Evolutionary conservation across 2,797 vertebrate species (phyloP), one percentile per base, ranked within the genome.

Genomic region (Periparus ater): DNA sequence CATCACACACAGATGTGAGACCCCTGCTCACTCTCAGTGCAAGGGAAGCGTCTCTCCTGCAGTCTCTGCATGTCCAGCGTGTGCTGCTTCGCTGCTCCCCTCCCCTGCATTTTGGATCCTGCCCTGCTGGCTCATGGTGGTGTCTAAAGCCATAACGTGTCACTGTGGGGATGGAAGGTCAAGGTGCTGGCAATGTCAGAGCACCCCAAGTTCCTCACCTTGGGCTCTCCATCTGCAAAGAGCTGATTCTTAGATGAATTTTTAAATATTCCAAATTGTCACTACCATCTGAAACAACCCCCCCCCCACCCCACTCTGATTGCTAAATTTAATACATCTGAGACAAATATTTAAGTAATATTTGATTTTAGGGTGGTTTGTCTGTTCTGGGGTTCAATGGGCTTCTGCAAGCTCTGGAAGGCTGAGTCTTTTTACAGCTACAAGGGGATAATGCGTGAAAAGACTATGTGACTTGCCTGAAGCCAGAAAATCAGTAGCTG

Each of bases 91-190:
- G 15, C 17, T 44, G 18, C 38, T 65, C 17, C 19, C 60, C 40
- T 29, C 9, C 3, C 58, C 72, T 22, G 57, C 0, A 0, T 38
- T 50, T 70, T 53, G 58, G 76, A 66, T 47, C 68, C 65, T 16
- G 8, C 67, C 76, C 71, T 89, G 47, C 44, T 90, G 70, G 36
- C 50, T 70, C 34, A 0, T 22, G 63, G 2, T 55, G 57, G 15
- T 50, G 18, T 19, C 57, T 15, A 17, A 70, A 68, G 17, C n/a
- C n/a, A 10, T 3, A 16, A 20, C 0, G 0, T 27, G 32, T 29
- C 10, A 2, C 38, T 25, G 18, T 10, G 27, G 38, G 50, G 29
- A 25, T 2, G 4, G 45, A 62, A 74, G 29, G n/a, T 63, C 66
- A 22, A 10, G 17, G 34, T n/a, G 16, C 29, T 5, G 3, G 32